A percentile compares a stretch with the other conserved stretches of the same genome.
Conservation (phyloP, 2,888 invertebrate genomes). For the Lypha dubia region DNA sequence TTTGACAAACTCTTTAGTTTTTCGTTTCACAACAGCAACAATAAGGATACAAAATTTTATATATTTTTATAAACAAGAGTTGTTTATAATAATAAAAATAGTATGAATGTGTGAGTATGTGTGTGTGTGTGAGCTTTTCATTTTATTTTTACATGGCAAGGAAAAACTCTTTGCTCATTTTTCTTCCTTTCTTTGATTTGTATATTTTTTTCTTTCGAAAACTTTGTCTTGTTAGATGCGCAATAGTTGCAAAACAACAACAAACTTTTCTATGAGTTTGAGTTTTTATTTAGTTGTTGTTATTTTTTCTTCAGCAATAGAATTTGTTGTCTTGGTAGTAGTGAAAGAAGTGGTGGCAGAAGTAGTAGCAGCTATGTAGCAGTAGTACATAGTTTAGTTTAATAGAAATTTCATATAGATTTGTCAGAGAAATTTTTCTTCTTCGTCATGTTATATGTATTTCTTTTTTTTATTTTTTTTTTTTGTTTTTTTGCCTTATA, state of each 20-base stretch:
- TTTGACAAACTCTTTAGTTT: constrained; percentile 58
- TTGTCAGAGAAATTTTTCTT: constrained; percentile 66
- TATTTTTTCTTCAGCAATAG: constrained; percentile 35
- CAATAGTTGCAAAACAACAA: constrained; percentile 67
- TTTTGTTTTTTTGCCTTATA: constrained; percentile 57
- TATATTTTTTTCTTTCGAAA: constrained; percentile 34
- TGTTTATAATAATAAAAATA: constrained; percentile 54
- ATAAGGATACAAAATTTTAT: constrained; percentile 17
- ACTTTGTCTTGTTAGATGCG: constrained; percentile 63
- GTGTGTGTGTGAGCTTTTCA: constrained; percentile 23
- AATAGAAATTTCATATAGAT: constrained; percentile 60
- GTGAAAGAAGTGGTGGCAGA: constrained; percentile 36
- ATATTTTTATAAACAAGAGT: constrained; percentile 44
- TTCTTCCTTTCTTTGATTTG: constrained; percentile 51
- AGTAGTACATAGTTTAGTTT: constrained; percentile 43
- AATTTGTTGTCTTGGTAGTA: constrained; percentile 23
- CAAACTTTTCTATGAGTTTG: constrained; percentile 48
- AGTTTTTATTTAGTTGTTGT: constrained; percentile 24
- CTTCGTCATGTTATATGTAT: constrained; percentile 30
- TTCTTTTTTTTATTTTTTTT: no score
- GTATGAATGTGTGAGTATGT: neutral
- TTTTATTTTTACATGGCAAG: constrained; percentile 17
- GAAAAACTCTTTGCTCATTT: constrained; percentile 64
- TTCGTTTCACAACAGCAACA: constrained; percentile 29
- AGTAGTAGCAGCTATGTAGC: constrained; percentile 38